Percentiles rank a stretch among this genome's conserved stretches.
phyloP scores from a whole-genome alignment of 23 tunicate species.

The Trididemnum nubilum region DNA sequence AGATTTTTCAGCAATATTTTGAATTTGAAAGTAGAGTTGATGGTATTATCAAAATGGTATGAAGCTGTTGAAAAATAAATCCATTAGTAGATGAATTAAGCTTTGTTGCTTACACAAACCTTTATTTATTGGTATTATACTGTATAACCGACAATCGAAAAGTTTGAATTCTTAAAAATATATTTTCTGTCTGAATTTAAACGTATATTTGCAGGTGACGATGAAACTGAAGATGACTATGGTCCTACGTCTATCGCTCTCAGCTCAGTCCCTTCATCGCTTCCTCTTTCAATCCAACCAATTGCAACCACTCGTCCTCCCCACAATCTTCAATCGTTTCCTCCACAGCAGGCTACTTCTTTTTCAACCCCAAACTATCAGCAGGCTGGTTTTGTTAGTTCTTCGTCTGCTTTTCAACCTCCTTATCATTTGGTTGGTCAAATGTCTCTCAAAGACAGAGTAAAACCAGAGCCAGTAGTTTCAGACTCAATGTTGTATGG shows the following conservation, averaged over 20 bases:
- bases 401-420: background rate
- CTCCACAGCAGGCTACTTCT: background rate
- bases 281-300: background rate
- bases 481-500: background rate
- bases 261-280: background rate
- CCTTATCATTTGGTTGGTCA: constrained; percentile 3
- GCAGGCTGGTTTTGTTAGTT: background rate
- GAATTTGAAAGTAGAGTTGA: no score
- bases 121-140: no score
- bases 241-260: background rate
- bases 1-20: no score
- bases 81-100: no score
- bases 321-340: background rate
- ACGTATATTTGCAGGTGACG: background rate
- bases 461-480: background rate
- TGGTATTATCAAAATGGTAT: no score
- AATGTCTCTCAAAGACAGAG: background rate
- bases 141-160: no score
- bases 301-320: background rate
- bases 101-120: no score
- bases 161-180: no score
- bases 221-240: background rate
- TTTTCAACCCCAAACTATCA: background rate
- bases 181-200: no score
- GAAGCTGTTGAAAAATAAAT: no score